These are phyloP conservation scores for Colostygia pectinataria DNA, from an alignment of 2,888 invertebrate species.

Conservation along the genomic window DNA sequence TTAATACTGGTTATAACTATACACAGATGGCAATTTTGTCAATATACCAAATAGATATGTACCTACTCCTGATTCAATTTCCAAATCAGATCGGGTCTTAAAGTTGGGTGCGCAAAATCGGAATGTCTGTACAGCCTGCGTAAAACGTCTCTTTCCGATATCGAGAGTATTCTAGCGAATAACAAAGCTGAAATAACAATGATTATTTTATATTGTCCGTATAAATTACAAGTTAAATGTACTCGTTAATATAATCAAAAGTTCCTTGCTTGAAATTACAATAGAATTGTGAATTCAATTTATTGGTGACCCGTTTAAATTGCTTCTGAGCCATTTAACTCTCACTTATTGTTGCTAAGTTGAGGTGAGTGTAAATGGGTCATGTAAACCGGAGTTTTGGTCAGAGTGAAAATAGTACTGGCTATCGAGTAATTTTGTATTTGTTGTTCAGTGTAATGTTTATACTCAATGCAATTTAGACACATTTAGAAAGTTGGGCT, in stretches of 20 bases:
- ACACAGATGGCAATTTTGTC: too few relatives aligned
- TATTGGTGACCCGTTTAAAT: conserved; percentile 16
- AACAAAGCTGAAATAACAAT: conserved; percentile 27
- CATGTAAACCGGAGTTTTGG: too few relatives aligned
- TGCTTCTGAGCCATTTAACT: conserved; percentile 20
- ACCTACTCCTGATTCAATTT: too few relatives aligned
- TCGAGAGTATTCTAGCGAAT: conserved; percentile 32
- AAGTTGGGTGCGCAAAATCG: conserved; percentile 10
- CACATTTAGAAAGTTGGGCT: too few relatives aligned
- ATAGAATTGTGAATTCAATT: conserved; percentile 26
- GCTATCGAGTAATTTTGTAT: too few relatives aligned
- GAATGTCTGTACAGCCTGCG: conserved; percentile 1
- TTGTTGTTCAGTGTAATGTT: too few relatives aligned
- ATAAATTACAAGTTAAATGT: conserved; percentile 29
- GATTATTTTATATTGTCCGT: conserved; percentile 23
- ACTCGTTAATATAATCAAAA: conserved; percentile 23
- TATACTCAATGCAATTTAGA: too few relatives aligned
- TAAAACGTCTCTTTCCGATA: conserved; percentile 1
- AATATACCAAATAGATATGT: too few relatives aligned
- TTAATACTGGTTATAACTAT: too few relatives aligned
- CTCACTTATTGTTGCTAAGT: conserved; percentile 12
- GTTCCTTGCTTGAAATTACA: conserved; percentile 29
- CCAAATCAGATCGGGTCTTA: too few relatives aligned
- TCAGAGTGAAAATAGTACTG: too few relatives aligned
- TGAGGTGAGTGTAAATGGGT: conserved; percentile 10